Base-by-base conservation (phyloP, 2,113 vertebrate species). In the Notarius lentiginosus region DNA sequence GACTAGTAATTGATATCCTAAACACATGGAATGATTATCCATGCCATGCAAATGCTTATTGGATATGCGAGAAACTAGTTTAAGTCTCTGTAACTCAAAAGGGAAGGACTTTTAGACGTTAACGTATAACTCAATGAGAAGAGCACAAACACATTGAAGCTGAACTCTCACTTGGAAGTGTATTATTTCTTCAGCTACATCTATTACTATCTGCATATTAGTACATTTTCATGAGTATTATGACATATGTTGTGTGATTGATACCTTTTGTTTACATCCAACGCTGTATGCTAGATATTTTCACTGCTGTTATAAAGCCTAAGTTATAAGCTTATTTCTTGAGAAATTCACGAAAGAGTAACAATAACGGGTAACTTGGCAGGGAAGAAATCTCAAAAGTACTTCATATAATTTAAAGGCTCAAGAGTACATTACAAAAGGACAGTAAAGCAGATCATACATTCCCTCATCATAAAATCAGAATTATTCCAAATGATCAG, bases 21-120 rank as follows among this genome's bases (percentile, higher is more conserved):
- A 76, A 41, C 80, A 87, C 70, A 11, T 87, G 86, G 86, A 87
- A 87, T 47, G 86, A 87, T 77, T 0, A 12, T 55, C 7, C 18
- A 4, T 87, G 86, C 49, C 1, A 7, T 51, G 1, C 0, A 0
- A 7, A 0, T n/a, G 6, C 5, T 1, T 24, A 6, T 5, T 87
- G 70, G 41, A 87, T 83, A 65, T 87, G 80, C 27, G 68, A 87
- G 60, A 76, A 76, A 34, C 18, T 5, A 6, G 6, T 87, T 47
- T 80, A n/a, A 55, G 18, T 58, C 55, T 61, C 60, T 22, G 14
- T 8, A 41, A 4, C 3, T 41, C 41, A 41, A 4, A 55, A 9
- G 6, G 20, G 17, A 7, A 27, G 3, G 30, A 12, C 20, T 47
- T 47, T 20, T 73, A 22, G 34, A 20, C 1, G n/a, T 12, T 14